Evolutionary conservation across 2,888 invertebrate genomes (phyloP).

Genomic region (Drosophila rubida): DNA sequence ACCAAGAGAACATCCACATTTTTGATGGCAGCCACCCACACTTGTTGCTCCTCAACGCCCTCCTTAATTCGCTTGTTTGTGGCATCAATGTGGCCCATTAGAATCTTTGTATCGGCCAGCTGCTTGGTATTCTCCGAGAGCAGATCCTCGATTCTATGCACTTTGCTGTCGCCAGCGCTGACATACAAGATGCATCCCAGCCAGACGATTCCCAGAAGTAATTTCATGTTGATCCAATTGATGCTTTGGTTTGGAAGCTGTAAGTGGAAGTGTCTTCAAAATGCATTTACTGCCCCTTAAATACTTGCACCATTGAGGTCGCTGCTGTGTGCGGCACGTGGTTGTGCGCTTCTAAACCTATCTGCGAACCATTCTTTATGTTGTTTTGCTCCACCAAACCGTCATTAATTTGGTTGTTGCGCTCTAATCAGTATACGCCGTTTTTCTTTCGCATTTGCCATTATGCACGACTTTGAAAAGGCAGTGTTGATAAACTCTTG

Average conservation of each 20-base stretch:
- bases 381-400: not conserved
- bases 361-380: constrained; percentile 29
- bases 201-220: constrained; percentile 30
- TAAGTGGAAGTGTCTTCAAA: constrained; percentile 34
- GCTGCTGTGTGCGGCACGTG: constrained; percentile 42
- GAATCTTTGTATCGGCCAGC: constrained; percentile 39
- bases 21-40: constrained; percentile 33
- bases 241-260: constrained; percentile 19
- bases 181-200: constrained; percentile 15
- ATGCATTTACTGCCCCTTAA: constrained; percentile 40
- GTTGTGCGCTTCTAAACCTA: constrained; percentile 20
- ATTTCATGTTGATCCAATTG: constrained; percentile 42
- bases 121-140: constrained; percentile 39
- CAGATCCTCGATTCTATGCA: constrained; percentile 19
- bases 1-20: constrained; percentile 28
- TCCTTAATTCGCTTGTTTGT: constrained; percentile 40
- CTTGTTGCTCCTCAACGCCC: constrained; percentile 42
- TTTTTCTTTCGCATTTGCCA: not conserved
- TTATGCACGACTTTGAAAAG: constrained; percentile 55
- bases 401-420: constrained; percentile 4
- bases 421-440: not conserved
- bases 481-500: constrained; percentile 31
- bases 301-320: constrained; percentile 30
- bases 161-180: not conserved
- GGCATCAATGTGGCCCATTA: constrained; percentile 33